These are phyloP conservation scores for Mallateleia sp. DNA, from an alignment of 2,888 invertebrate genomes.

Conservation along the genomic window DNA sequence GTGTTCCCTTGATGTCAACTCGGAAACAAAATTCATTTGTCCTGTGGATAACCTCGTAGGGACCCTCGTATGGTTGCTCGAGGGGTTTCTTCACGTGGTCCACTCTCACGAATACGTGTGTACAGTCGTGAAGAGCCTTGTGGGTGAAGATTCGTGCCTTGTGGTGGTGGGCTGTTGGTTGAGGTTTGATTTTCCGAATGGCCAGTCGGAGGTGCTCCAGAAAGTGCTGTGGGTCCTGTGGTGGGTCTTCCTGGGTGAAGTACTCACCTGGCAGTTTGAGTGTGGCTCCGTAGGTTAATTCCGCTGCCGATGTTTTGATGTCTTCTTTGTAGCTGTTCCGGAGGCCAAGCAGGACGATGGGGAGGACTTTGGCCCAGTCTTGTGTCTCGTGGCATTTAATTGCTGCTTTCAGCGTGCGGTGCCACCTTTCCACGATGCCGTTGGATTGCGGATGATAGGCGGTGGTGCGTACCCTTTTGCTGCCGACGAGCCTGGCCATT, in stretches of 20 bases:
- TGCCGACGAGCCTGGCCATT: conserved; percentile 63
- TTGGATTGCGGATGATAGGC: conserved; percentile 72
- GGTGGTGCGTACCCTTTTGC: too few relatives aligned
- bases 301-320: conserved; percentile 67
- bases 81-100: conserved; percentile 60
- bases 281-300: conserved; percentile 76
- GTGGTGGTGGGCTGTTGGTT: conserved; percentile 47
- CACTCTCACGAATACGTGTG: conserved; percentile 76
- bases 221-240: conserved; percentile 41
- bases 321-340: conserved; percentile 65
- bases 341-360: conserved; percentile 75
- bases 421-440: conserved; percentile 82
- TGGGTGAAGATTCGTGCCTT: conserved; percentile 9
- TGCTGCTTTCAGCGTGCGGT: conserved; percentile 82
- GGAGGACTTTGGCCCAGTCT: conserved; percentile 76
- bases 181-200: conserved; percentile 26
- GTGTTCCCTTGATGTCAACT: conserved; percentile 50
- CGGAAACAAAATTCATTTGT: conserved; percentile 47
- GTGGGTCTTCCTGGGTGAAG: conserved; percentile 45
- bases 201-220: conserved; percentile 43
- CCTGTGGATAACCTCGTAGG: conserved; percentile 68
- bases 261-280: conserved; percentile 75
- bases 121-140: conserved; percentile 66
- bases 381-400: conserved; percentile 65
- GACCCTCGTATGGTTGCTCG: conserved; percentile 79